Conservation (phyloP, 1,140 invertebrate species). For the Acarapis woodi region DNA sequence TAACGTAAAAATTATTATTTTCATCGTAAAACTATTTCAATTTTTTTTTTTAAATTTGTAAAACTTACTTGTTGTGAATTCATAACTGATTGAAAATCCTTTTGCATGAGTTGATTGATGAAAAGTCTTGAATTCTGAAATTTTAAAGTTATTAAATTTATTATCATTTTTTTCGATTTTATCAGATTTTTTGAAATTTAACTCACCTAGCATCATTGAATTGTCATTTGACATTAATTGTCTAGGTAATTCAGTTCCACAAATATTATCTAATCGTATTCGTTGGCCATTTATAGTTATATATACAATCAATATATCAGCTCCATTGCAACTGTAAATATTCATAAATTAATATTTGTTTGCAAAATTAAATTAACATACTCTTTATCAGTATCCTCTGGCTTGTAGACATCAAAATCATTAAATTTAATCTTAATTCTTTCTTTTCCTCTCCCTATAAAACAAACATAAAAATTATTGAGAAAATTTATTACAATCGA, state of each 20-base stretch:
- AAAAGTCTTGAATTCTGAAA: constrained; percentile 46
- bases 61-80: constrained; percentile 59
- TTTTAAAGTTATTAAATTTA: too few species aligned
- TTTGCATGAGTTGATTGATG: constrained; percentile 27
- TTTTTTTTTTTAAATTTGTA: too few species aligned
- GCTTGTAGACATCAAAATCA: constrained; percentile 32
- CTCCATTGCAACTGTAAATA: constrained; percentile 36
- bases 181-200: too few species aligned
- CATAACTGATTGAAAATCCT: constrained; percentile 58
- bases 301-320: constrained; percentile 42
- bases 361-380: constrained; percentile 19
- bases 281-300: constrained; percentile 41
- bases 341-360: constrained; percentile 5
- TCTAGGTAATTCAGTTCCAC: constrained; percentile 39
- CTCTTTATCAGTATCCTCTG: constrained; percentile 27
- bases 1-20: too few species aligned
- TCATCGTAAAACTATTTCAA: too few species aligned
- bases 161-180: too few species aligned
- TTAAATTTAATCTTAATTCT: constrained; percentile 35
- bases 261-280: constrained; percentile 51
- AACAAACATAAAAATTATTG: too few species aligned
- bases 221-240: constrained; percentile 68
- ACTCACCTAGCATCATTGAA: constrained; percentile 37
- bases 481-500: too few species aligned
- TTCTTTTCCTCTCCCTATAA: constrained; percentile 45